These are phyloP conservation scores for Myopa testacea DNA, from an alignment of 2,888 invertebrate species.

Conservation along the genomic window DNA sequence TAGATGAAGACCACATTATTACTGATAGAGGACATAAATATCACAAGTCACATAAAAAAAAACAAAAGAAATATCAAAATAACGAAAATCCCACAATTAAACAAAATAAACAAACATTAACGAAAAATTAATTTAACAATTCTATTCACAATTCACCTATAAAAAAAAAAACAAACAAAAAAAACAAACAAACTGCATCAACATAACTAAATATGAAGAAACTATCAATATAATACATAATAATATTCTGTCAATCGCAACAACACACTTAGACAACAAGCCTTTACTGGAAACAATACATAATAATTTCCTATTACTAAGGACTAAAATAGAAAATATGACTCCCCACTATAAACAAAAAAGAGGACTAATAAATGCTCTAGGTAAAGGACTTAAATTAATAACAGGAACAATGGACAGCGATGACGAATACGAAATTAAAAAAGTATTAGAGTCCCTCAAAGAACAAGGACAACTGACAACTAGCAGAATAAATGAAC, in stretches of 20 bases:
- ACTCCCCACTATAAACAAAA: slow-evolving; percentile 41
- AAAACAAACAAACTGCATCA: too few relatives aligned
- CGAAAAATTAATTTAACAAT: neutral
- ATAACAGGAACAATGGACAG: slow-evolving; percentile 46
- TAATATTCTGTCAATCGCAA: slow-evolving; percentile 35
- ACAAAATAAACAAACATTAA: neutral
- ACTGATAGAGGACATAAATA: slow-evolving; percentile 43
- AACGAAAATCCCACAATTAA: too few relatives aligned
- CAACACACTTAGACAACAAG: slow-evolving; percentile 30
- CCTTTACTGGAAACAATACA: slow-evolving; percentile 36
- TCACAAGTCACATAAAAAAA: slow-evolving; percentile 45
- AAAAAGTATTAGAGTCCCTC: slow-evolving; percentile 32
- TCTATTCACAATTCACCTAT: too few relatives aligned
- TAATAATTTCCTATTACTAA: slow-evolving; percentile 40
- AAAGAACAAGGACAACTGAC: slow-evolving; percentile 38
- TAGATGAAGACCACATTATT: slow-evolving; percentile 44
- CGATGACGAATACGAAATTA: too few relatives aligned
- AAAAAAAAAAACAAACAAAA: too few relatives aligned
- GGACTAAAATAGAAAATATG: slow-evolving; percentile 37
- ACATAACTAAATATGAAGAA: slow-evolving; percentile 40
- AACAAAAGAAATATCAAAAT: neutral
- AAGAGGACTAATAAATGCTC: slow-evolving; percentile 40
- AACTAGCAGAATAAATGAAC: slow-evolving; percentile 39
- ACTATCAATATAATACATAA: slow-evolving; percentile 36
- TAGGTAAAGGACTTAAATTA: slow-evolving; percentile 45